Base-by-base conservation (phyloP, 2,888 invertebrate genomes). In the Cheilosia impressa region DNA sequence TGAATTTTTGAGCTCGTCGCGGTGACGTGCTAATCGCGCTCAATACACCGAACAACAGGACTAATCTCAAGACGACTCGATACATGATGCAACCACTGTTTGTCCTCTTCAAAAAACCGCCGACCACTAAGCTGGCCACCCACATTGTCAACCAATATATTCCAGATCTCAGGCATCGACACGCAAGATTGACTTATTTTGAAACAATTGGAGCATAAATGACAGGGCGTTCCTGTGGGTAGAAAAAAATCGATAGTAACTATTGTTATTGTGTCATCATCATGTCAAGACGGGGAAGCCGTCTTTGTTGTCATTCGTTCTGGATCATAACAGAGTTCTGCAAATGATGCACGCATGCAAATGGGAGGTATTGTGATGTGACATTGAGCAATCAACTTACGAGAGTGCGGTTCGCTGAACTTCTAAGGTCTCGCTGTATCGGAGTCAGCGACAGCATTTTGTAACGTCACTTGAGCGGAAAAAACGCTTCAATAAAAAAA, bases 401-500 rank as follows among this genome's bases (percentile, higher is more conserved):
- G 53, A 60, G 53, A 60, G 41, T 66, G 57, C 50, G 83, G 83
- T 83, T 79, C 84, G 71, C 71, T 76, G 84, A 84, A 84, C 80
- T 60, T 34, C 55, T 9, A 13, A 68, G 73, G 75, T 80, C 65
- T 75, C n/a, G 38, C 55, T 57, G 24, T 50, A 68, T 66, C 31
- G 65, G 69, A 84, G 65, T 10, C 22, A 58, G 52, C 75, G 65
- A 10, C 22, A 58, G 52, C 75, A 81, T 81, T 87, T 85, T 81
- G 81, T 81, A 85, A 81, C 81, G 80, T 85, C 85, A 77, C 72
- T 81, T 77, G 62, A 81, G 85, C 85, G 85, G 85, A 85, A 85
- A 80, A 81, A 45, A 77, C 76, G 34, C 31, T 6, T 41, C 15
- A 62, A 73, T 73, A 71, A 41, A 58, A 75, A 78, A 83, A 17